Base-by-base conservation (phyloP, 2,888 invertebrate species). In the Harpagoxenus sublaevis region DNA sequence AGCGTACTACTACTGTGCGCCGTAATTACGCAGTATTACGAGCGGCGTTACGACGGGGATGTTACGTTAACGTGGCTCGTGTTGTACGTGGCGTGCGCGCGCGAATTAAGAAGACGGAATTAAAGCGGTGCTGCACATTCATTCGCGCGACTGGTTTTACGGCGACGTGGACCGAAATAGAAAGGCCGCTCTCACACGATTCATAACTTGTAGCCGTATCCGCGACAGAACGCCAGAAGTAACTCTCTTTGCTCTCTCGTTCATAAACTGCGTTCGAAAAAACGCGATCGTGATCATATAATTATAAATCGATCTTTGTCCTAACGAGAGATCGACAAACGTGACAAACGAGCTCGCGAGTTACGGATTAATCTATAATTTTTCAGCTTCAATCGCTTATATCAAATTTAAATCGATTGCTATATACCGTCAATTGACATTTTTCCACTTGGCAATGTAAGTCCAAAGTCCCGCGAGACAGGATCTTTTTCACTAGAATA, bases 1-100 rank as follows among this genome's bases (percentile, higher is more conserved):
- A 79, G 57, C 18, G 35, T 48, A 35, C 45, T 79, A 35, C 53
- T 48, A n/a, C 48, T 60, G 18, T 51, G 73, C 35, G 35, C 48
- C 48, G 57, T 81, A 81, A 81, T 81, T 81, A 79, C 79, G 71
- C 79, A 35, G 71, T 71, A 79, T 79, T 70, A 79, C 78, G 78
- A 70, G 71, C 71, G 71, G 18, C 79, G 71, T 79, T 79, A 79
- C 71, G 71, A 48, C 79, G 70, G 78, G 78, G 78, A 70, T 78
- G 79, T 79, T 79, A 79, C 71, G 71, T 79, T 79, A 81, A 81
- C 57, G 57, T 60, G 48, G 71, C 60, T 73, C 60, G 60, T 48
- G 79, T 71, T 79, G 57, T 81, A 79, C 79, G 79, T 57, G 71
- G 71, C 18, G 57, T 57, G 71, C 23, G 45, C 71, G 55, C 70